phyloP scores from a whole-genome alignment of 1,140 invertebrate species.

The Anoplolepis gracilipes region DNA sequence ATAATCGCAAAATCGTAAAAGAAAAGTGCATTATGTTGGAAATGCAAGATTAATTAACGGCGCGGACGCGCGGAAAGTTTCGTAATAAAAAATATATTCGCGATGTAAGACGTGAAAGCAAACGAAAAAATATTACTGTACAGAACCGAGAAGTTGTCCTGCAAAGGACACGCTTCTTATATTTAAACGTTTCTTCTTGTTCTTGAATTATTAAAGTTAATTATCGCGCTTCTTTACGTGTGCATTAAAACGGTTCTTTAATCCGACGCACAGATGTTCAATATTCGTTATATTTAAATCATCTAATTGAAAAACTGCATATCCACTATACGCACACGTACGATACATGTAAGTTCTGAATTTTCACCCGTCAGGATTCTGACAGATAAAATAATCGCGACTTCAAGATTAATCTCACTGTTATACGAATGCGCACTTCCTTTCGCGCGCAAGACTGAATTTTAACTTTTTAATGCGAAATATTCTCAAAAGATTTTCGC shows the following conservation, averaged over 20 bases:
- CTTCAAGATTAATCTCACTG: constrained; percentile 11
- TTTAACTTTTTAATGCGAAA: constrained; percentile 5
- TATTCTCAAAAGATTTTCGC: background rate
- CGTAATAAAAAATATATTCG: constrained; percentile 7
- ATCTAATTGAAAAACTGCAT: constrained; percentile 53
- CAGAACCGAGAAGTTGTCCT: constrained; percentile 39
- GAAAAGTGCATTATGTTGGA: background rate
- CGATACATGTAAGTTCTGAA: constrained; percentile 1
- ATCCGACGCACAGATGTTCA: constrained; percentile 57
- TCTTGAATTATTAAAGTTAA: constrained; percentile 1
- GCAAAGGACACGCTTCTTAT: constrained; percentile 56
- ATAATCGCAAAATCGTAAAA: background rate
- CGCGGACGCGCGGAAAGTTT: background rate
- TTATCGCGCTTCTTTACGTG: constrained; percentile 34
- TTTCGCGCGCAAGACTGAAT: constrained; percentile 50
- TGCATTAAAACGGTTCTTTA: constrained; percentile 9
- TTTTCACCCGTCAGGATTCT: constrained; percentile 13
- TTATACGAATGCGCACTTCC: background rate
- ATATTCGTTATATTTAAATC: constrained; percentile 21
- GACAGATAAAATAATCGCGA: background rate
- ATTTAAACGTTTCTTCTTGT: constrained; percentile 48
- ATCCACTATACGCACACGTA: constrained; percentile 30
- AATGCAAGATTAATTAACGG: background rate
- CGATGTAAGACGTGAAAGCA: constrained; percentile 2
- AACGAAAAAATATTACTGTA: constrained; percentile 31